Evolutionary conservation across 2,797 vertebrate species (phyloP).

Genomic region (Buceros bicornis): DNA sequence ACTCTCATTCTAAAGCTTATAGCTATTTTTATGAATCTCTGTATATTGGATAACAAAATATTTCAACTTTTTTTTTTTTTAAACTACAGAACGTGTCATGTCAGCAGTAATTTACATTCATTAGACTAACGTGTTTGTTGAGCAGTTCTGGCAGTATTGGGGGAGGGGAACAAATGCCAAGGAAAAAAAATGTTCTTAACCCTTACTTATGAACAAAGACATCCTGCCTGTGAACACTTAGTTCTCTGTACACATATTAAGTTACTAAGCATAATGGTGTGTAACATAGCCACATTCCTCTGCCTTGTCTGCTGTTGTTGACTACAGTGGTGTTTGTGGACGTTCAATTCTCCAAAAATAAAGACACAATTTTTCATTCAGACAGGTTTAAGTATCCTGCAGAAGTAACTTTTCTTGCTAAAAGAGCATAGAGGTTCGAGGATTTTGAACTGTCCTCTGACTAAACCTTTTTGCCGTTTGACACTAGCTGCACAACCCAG

Average conservation of each 20-base stretch:
- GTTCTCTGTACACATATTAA: background rate
- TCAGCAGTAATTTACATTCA: conserved; percentile 33
- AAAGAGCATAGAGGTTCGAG: background rate
- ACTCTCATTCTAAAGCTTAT: conserved; percentile 39
- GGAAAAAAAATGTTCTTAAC: background rate
- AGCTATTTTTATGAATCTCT: conserved; percentile 53
- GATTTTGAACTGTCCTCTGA: background rate
- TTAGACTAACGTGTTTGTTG: conserved; percentile 38
- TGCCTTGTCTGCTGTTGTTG: background rate
- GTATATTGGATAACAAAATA: conserved; percentile 49
- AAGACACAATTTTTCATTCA: background rate
- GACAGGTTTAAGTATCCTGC: background rate
- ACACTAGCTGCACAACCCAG: background rate
- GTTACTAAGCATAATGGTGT: background rate
- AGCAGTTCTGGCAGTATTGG: background rate
- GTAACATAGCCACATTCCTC: background rate
- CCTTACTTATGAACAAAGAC: background rate
- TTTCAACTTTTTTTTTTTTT: conserved; percentile 45
- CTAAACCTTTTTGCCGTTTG: background rate
- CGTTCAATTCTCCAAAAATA: background rate
- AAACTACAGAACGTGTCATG: background rate
- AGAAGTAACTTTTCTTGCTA: background rate
- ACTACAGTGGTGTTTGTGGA: background rate
- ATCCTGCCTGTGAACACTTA: background rate
- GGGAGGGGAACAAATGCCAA: background rate